A percentile compares a stretch with the other conserved stretches of the same genome.
Conservation (phyloP, 2,888 invertebrate genomes). For the Hypselothyrea guttata region DNA sequence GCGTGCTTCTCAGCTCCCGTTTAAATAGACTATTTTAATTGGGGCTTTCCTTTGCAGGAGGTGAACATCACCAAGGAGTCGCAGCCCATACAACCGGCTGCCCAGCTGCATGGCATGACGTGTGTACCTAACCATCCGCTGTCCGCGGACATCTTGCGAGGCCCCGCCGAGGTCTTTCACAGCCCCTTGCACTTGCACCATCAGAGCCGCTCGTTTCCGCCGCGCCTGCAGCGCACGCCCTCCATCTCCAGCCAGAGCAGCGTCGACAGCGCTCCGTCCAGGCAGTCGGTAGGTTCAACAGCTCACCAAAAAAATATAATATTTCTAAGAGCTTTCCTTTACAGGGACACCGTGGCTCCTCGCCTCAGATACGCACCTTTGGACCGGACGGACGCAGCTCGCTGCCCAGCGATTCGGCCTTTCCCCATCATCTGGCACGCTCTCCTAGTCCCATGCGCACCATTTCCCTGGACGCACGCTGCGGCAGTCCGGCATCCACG, state of each 20-base stretch:
- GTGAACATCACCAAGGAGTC: constrained; percentile 87
- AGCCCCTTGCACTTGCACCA: constrained; percentile 85
- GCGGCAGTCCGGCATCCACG: constrained; percentile 84
- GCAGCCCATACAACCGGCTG: constrained; percentile 85
- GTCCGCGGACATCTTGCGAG: constrained; percentile 81
- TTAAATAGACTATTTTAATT: no score
- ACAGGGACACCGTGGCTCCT: constrained; percentile 90
- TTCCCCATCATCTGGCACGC: constrained; percentile 83
- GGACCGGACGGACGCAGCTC: constrained; percentile 90
- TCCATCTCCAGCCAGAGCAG: constrained; percentile 93
- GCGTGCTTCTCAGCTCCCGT: no score
- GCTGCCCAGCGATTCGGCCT: constrained; percentile 78
- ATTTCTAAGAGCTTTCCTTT: neutral
- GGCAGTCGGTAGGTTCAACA: constrained; percentile 82
- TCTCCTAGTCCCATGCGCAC: constrained; percentile 91
- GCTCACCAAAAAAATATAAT: no score
- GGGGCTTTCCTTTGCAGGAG: constrained; percentile 83
- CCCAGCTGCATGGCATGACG: constrained; percentile 73
- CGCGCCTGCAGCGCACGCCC: constrained; percentile 88
- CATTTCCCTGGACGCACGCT: constrained; percentile 89
- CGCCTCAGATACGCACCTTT: constrained; percentile 92
- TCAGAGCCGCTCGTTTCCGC: constrained; percentile 87
- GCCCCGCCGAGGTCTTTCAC: constrained; percentile 85
- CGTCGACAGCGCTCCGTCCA: constrained; percentile 88
- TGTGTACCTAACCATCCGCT: constrained; percentile 68